Conservation (phyloP, 1,140 invertebrate species). For the Physella acuta region DNA sequence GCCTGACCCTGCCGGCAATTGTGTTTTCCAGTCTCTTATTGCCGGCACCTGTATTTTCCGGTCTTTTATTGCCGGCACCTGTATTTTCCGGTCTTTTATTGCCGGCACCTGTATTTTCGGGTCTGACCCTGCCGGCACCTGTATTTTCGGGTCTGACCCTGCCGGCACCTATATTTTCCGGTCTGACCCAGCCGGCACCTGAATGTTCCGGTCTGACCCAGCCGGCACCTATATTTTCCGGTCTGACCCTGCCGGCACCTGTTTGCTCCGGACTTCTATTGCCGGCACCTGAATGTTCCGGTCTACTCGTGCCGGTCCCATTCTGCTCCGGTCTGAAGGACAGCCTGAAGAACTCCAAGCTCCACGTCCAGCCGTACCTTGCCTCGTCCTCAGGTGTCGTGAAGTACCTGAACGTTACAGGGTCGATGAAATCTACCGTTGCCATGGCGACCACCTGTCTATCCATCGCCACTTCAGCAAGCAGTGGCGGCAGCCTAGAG, state of each 20-base stretch:
- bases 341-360: neutral
- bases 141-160: constrained; percentile 17
- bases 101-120: too few species aligned
- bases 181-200: constrained; percentile 9
- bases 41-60: too few species aligned
- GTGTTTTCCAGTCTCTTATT: constrained; percentile 6
- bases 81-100: too few species aligned
- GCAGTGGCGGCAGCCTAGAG: neutral
- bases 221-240: too few species aligned
- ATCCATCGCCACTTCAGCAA: neutral
- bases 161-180: neutral
- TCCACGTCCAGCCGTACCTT: neutral
- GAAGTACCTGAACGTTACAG: neutral
- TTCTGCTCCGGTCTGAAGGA: neutral
- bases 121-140: constrained; percentile 8
- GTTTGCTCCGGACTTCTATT: constrained; percentile 15
- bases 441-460: neutral
- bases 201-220: constrained; percentile 7
- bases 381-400: neutral
- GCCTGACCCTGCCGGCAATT: neutral
- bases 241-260: constrained; percentile 10
- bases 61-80: too few species aligned
- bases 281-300: too few species aligned
- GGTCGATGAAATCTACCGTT: neutral
- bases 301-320: neutral